Evolutionary conservation across 92 coral and sea anemone species (phyloP).

Genomic region (Epizoanthus fatuus): DNA sequence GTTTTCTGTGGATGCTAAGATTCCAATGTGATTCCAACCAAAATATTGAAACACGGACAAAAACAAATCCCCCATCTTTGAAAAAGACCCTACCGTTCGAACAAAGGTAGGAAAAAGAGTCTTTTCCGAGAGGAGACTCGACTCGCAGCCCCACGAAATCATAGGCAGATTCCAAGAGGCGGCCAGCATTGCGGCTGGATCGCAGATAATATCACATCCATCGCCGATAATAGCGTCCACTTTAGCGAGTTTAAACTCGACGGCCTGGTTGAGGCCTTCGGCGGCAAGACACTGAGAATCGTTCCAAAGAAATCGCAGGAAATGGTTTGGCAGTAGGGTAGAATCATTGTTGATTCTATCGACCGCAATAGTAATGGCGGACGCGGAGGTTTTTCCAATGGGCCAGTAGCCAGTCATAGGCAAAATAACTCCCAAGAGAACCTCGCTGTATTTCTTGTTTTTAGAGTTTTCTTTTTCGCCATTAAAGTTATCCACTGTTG

Average conservation of each 20-base stretch:
- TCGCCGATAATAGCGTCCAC: slow-evolving; percentile 91
- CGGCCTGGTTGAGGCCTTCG: slow-evolving; percentile 88
- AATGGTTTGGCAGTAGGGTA: slow-evolving; percentile 78
- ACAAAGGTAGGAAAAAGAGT: slow-evolving; percentile 81
- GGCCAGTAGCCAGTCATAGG: slow-evolving; percentile 97
- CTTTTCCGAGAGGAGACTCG: slow-evolving; percentile 83
- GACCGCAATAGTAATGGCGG: slow-evolving; percentile 87
- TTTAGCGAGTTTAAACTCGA: slow-evolving; percentile 79
- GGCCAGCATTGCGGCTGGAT: slow-evolving; percentile 85
- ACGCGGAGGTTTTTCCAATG: slow-evolving; percentile 88
- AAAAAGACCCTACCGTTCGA: slow-evolving; percentile 86
- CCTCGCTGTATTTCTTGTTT: slow-evolving; percentile 40
- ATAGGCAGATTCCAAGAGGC: slow-evolving; percentile 92
- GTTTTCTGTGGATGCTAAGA: slow-evolving; percentile 89
- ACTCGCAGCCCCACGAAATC: slow-evolving; percentile 91
- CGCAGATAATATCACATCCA: slow-evolving; percentile 88
- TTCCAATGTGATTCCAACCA: slow-evolving; percentile 86
- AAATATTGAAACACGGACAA: slow-evolving; percentile 79
- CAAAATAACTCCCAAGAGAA: slow-evolving; percentile 79
- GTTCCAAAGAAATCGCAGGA: slow-evolving; percentile 86
- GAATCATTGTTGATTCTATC: slow-evolving; percentile 78
- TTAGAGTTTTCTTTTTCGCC: background rate
- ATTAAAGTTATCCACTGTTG: background rate
- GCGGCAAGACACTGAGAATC: slow-evolving; percentile 87
- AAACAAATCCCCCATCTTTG: slow-evolving; percentile 85